phyloP scores from a whole-genome alignment of 64 coral and sea anemone species.

The Actinia tenebrosa region DNA sequence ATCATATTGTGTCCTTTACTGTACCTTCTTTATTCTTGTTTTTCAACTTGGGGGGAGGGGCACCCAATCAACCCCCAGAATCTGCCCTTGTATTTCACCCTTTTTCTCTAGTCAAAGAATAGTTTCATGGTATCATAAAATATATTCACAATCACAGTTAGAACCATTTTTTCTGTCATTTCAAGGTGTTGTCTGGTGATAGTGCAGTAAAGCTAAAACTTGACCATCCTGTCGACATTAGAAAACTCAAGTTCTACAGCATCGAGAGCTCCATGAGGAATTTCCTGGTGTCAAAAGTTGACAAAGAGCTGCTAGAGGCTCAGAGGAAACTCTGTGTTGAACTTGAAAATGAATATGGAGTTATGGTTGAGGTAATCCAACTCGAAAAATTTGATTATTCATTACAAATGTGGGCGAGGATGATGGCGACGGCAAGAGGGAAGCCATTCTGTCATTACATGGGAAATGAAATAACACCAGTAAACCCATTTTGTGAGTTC shows the following conservation, averaged over 20 bases:
- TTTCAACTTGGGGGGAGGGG: no score
- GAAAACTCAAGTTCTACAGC: conserved; percentile 74
- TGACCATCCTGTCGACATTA: conserved; percentile 52
- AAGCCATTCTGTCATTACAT: conserved; percentile 75
- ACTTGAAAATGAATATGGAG: conserved; percentile 58
- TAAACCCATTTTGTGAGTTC: conserved; percentile 89
- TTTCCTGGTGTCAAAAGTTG: conserved; percentile 70
- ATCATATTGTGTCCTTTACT: no score
- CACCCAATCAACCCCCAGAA: no score
- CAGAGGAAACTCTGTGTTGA: conserved; percentile 67
- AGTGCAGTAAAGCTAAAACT: conserved; percentile 51
- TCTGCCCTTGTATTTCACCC: no score
- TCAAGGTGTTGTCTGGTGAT: conserved; percentile 80
- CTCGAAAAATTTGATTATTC: conserved; percentile 75
- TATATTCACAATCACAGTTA: no score
- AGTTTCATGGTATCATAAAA: no score
- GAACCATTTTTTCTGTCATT: background rate
- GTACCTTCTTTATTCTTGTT: no score
- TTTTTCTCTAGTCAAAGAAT: no score
- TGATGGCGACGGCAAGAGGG: conserved; percentile 79
- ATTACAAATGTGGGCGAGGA: conserved; percentile 79
- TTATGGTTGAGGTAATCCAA: conserved; percentile 49
- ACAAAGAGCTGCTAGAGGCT: conserved; percentile 56
- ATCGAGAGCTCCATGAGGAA: conserved; percentile 60
- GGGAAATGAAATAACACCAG: conserved; percentile 37